A percentile compares a stretch with the other conserved stretches of the same genome.
phyloP scores from a whole-genome alignment of 2,797 vertebrate species.

The Leptodactylus fallax region DNA sequence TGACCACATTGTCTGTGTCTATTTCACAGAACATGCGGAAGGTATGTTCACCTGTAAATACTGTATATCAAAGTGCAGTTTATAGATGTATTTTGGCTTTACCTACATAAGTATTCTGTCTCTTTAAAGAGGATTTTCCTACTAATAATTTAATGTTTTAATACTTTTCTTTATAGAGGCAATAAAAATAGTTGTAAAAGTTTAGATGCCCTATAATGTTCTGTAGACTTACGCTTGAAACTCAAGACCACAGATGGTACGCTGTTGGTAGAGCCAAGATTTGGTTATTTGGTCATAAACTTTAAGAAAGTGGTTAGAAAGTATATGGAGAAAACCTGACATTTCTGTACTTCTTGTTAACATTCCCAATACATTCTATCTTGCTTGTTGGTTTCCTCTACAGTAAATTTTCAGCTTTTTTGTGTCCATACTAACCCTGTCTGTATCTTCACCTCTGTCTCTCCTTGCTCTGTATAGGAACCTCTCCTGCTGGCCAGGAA shows the following conservation, averaged over 20 bases:
- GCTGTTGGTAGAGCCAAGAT: neutral
- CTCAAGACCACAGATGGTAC: neutral
- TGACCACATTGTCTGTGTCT: constrained; percentile 86
- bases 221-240: neutral
- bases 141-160: no score
- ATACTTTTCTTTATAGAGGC: no score
- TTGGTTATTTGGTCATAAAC: neutral
- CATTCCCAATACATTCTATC: neutral
- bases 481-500: constrained; percentile 84
- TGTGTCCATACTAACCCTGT: neutral
- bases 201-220: no score
- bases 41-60: constrained; percentile 73
- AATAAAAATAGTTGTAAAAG: no score
- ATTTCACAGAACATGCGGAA: constrained; percentile 81
- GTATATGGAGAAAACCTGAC: neutral
- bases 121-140: neutral
- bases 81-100: neutral
- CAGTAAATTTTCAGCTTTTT: neutral
- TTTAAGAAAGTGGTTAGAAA: neutral
- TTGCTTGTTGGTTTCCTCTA: neutral
- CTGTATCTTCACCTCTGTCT: constrained; percentile 66
- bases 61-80: neutral
- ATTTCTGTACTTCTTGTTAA: neutral
- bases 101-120: no score
- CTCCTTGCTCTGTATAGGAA: constrained; percentile 78